These are phyloP conservation scores for Anseranas semipalmata DNA, from an alignment of 2,113 vertebrate species.

Conservation along the genomic window DNA sequence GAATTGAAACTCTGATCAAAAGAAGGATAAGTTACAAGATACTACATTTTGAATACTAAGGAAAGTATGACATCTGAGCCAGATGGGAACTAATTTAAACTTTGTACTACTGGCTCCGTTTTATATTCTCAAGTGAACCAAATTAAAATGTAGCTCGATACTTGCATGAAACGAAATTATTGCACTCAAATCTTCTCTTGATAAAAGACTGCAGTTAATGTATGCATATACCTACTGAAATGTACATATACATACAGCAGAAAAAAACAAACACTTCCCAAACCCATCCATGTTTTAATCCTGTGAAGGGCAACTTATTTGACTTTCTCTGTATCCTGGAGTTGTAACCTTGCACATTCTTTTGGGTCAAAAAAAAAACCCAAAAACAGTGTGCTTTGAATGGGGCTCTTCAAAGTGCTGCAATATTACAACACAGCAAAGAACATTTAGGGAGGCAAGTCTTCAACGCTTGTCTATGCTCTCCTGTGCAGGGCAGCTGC, in stretches of 20 bases:
- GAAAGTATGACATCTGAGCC: slow-evolving; percentile 12
- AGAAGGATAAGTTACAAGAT: neutral
- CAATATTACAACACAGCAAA: neutral
- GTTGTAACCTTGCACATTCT: neutral
- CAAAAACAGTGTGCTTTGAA: neutral
- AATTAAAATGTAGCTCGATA: slow-evolving; percentile 16
- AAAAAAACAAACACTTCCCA: neutral
- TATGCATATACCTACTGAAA: neutral
- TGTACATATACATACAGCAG: neutral
- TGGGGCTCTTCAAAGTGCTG: neutral
- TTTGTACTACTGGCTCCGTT: slow-evolving; percentile 32
- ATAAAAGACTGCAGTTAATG: neutral
- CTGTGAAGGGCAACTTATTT: neutral
- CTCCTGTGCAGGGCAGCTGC: neutral
- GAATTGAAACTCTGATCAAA: neutral
- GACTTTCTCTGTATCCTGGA: neutral
- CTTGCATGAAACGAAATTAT: neutral
- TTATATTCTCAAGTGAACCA: slow-evolving; percentile 3
- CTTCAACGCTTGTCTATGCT: neutral
- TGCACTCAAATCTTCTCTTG: neutral
- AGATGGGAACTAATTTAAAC: slow-evolving; percentile 63
- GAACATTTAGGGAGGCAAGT: neutral
- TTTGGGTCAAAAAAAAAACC: neutral
- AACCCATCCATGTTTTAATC: neutral
- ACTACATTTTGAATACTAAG: neutral